These are phyloP conservation scores for Pempheris klunzingeri DNA, from an alignment of 2,797 vertebrate species.

Conservation along the genomic window DNA sequence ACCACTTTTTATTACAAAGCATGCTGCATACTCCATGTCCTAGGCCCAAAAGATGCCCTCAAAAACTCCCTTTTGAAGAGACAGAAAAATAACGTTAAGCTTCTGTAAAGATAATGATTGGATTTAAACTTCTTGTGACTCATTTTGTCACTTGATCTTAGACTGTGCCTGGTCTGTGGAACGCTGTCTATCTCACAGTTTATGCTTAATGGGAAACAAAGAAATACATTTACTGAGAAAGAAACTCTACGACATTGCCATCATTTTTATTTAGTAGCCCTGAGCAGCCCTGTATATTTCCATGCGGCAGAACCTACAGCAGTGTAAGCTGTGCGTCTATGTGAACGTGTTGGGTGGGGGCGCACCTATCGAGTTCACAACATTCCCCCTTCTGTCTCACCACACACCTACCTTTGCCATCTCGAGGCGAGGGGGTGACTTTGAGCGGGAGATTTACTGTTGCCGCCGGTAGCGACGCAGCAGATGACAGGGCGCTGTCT, in stretches of 20 bases:
- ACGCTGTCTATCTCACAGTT: neutral
- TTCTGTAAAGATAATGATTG: neutral
- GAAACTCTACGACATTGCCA: neutral
- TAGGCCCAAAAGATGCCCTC: neutral
- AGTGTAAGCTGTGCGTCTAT: neutral
- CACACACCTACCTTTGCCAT: conserved; percentile 11
- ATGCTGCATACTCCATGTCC: neutral
- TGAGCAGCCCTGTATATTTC: neutral
- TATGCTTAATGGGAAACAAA: neutral
- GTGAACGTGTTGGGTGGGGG: conserved; percentile 2
- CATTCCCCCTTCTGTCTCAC: neutral
- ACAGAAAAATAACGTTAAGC: neutral
- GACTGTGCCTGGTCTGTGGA: neutral
- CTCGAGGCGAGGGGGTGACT: conserved; percentile 65
- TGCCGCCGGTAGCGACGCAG: conserved; percentile 45
- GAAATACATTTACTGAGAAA: neutral
- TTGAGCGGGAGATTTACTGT: conserved; percentile 78
- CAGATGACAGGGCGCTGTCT: conserved; percentile 78
- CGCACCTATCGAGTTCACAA: conserved; percentile 5
- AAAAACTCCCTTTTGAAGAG: neutral
- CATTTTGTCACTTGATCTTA: neutral
- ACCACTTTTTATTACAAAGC: neutral
- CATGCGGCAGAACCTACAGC: neutral
- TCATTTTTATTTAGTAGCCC: neutral
- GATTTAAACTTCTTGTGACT: conserved; percentile 18